Base-by-base conservation (phyloP, 1,140 invertebrate genomes). In the Philaenus spumarius region DNA sequence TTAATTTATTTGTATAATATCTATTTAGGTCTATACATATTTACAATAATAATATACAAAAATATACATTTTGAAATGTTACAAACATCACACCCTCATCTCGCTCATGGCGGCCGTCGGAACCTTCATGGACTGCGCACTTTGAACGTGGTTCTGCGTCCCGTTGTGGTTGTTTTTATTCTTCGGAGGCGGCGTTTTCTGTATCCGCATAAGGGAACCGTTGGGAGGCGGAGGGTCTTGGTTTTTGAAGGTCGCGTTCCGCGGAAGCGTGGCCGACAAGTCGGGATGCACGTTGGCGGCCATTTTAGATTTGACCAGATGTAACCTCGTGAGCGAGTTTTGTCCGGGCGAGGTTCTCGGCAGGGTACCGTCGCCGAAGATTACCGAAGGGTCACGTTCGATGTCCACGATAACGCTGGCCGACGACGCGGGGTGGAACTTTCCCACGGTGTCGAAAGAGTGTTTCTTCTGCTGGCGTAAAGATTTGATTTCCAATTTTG, bases 41-140 rank as follows among this genome's bases (percentile, higher is more conserved):
- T n/a, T n/a, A n/a, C n/a, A n/a, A n/a, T n/a, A n/a, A n/a, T n/a
- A n/a, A n/a, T n/a, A n/a, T n/a, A n/a, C n/a, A n/a, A n/a, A n/a
- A n/a, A n/a, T n/a, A n/a, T n/a, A n/a, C n/a, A n/a, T n/a, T n/a
- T n/a, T n/a, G n/a, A n/a, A n/a, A n/a, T n/a, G n/a, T n/a, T n/a
- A n/a, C n/a, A n/a, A n/a, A n/a, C n/a, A 64, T 89, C 86, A 90
- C 82, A 89, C 87, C 65, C 86, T 80, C 86, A 89, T 90, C 73
- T 89, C 87, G 52, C 82, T 85, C 73, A 89, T 88, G 14, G 85
- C 82, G 22, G 85, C 83, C 68, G 87, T 85, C 37, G 85, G 84
- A 53, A 87, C 78, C 64, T 84, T 78, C 59, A 75, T 71, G 40
- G 68, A 68, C 7, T 50, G 22, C 9, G 30, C 7, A 15, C 47